These are phyloP conservation scores for Antedon mediterranea DNA, from an alignment of 53 echinoderm and acorn worm species.

Conservation along the genomic window DNA sequence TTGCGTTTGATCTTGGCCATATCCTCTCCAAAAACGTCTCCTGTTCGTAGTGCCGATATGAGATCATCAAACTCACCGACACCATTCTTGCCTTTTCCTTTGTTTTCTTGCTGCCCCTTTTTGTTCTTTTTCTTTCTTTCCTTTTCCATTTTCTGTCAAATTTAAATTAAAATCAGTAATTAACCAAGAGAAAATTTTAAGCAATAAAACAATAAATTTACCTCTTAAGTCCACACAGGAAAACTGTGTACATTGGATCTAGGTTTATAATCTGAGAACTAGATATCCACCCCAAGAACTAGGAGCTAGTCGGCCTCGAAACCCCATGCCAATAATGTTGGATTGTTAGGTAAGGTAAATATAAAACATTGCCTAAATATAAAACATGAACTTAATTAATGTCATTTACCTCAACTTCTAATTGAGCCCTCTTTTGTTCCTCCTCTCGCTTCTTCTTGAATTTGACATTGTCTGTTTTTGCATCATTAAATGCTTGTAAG, in stretches of 20 bases:
- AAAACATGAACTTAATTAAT: background rate
- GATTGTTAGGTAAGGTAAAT: too few relatives aligned
- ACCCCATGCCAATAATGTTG: too few relatives aligned
- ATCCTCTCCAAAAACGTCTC: constrained; percentile 94
- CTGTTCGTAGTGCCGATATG: constrained; percentile 88
- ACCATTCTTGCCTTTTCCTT: constrained; percentile 33
- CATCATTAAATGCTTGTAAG: constrained; percentile 82
- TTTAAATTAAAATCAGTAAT: background rate
- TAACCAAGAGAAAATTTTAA: too few relatives aligned
- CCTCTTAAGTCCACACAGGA: too few relatives aligned
- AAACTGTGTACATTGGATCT: too few relatives aligned
- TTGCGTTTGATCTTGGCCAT: constrained; percentile 76
- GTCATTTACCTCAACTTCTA: constrained; percentile 49
- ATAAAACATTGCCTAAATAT: too few relatives aligned
- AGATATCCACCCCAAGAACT: too few relatives aligned
- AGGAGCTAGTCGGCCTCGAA: too few relatives aligned
- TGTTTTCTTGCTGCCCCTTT: constrained; percentile 5
- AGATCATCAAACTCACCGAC: constrained; percentile 98
- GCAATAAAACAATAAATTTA: too few relatives aligned
- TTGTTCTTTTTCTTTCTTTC: constrained; percentile 26
- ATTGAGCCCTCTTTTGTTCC: constrained; percentile 63
- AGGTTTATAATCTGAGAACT: too few relatives aligned
- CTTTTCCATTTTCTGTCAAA: constrained; percentile 38
- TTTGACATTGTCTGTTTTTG: constrained; percentile 79
- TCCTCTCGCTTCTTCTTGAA: constrained; percentile 74